Evolutionary conservation across 2,797 vertebrate species (phyloP).

Genomic region (Scyliorhinus canicula): DNA sequence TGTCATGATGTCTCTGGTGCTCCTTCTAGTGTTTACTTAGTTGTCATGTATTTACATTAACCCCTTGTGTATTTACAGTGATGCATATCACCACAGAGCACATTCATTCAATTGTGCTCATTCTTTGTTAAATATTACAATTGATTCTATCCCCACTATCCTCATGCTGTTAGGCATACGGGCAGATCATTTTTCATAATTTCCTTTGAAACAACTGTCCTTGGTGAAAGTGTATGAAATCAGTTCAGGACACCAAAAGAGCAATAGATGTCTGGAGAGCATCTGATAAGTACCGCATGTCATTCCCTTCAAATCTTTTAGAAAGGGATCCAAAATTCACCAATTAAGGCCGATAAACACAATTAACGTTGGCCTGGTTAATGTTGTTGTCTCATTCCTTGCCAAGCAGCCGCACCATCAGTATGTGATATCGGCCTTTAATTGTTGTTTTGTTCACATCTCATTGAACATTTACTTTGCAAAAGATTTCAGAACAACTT

Average conservation of each 20-base stretch:
- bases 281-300: neutral
- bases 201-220: neutral
- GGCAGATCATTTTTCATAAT: neutral
- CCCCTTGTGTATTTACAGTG: too few relatives aligned
- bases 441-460: neutral
- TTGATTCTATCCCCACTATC: neutral
- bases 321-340: neutral
- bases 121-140: neutral
- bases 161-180: neutral
- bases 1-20: too few relatives aligned
- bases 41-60: too few relatives aligned
- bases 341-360: neutral
- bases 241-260: neutral
- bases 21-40: too few relatives aligned
- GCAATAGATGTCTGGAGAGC: neutral
- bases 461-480: neutral
- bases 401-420: neutral
- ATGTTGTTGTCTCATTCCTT: neutral
- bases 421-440: neutral
- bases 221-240: neutral
- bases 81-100: too few relatives aligned
- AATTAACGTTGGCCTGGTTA: neutral
- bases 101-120: neutral
- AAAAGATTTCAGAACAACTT: neutral
- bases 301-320: neutral